Evolutionary conservation across 2,113 vertebrate species (phyloP).

Genomic region (Nestor notabilis): DNA sequence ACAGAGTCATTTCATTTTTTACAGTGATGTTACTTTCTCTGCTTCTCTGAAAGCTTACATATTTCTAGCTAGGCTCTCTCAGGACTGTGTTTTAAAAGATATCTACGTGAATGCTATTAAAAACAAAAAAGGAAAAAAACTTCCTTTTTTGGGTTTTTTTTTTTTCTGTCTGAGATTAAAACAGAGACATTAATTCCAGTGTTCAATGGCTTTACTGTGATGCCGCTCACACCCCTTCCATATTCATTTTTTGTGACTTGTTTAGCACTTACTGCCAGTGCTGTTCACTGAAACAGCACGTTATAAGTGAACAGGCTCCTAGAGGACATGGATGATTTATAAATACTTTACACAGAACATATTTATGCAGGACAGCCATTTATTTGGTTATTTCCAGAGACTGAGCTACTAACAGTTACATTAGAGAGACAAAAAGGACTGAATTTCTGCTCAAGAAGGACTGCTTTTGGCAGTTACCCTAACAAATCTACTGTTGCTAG

Average conservation of each 20-base stretch:
- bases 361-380: conserved; percentile 12
- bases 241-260: neutral
- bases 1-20: neutral
- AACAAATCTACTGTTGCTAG: neutral
- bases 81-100: neutral
- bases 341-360: neutral
- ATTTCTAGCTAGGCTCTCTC: neutral
- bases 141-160: neutral
- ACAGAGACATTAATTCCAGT: neutral
- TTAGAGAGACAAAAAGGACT: neutral
- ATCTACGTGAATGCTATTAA: neutral
- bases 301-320: neutral
- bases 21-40: neutral
- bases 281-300: neutral
- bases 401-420: neutral
- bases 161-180: neutral
- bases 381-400: conserved; percentile 21
- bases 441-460: neutral
- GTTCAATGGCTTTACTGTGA: neutral
- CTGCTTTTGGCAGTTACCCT: neutral
- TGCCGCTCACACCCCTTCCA: neutral
- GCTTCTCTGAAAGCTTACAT: neutral
- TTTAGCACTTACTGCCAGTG: neutral
- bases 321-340: conserved; percentile 10
- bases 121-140: neutral